Percentiles rank a stretch among this genome's conserved stretches.
phyloP scores from a whole-genome alignment of 2,888 invertebrate genomes.

The Cacoxenus indagator region DNA sequence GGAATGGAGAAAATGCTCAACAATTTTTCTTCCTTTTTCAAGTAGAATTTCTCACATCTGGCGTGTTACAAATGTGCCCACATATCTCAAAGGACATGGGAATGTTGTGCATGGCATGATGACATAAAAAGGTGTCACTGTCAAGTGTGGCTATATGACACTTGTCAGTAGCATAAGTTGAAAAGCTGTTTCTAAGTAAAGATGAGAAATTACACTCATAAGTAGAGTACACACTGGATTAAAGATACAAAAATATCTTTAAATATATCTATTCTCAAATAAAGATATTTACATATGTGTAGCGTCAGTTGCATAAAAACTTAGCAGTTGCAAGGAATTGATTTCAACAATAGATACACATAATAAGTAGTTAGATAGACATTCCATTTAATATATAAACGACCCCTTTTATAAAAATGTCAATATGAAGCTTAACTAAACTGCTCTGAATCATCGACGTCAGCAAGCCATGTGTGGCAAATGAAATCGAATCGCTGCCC shows the following conservation, averaged over 20 bases:
- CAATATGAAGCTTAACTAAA: not conserved
- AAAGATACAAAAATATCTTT: not conserved
- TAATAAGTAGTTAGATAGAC: too few species aligned
- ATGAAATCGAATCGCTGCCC: not conserved
- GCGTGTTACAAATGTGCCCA: conserved; percentile 17
- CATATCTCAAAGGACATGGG: conserved; percentile 45
- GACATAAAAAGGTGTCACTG: conserved; percentile 47
- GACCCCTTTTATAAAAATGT: too few species aligned
- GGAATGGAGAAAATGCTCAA: not conserved
- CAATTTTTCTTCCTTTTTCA: not conserved
- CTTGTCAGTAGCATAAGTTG: conserved; percentile 32
- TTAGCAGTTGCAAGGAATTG: too few species aligned
- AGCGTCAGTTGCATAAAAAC: too few species aligned
- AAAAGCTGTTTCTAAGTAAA: not conserved
- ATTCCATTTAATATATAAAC: too few species aligned
- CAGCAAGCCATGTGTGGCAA: not conserved
- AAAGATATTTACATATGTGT: too few species aligned
- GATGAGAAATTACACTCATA: not conserved
- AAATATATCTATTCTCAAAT: too few species aligned
- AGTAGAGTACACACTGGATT: not conserved
- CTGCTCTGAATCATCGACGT: too few species aligned
- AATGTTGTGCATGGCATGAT: conserved; percentile 24
- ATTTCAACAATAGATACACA: too few species aligned
- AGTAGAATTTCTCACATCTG: not conserved
- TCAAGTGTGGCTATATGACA: conserved; percentile 58